Evolutionary conservation across 2,888 invertebrate genomes (phyloP), one percentile per base, ranked within the genome.

Genomic region (Drosophila prolongata): DNA sequence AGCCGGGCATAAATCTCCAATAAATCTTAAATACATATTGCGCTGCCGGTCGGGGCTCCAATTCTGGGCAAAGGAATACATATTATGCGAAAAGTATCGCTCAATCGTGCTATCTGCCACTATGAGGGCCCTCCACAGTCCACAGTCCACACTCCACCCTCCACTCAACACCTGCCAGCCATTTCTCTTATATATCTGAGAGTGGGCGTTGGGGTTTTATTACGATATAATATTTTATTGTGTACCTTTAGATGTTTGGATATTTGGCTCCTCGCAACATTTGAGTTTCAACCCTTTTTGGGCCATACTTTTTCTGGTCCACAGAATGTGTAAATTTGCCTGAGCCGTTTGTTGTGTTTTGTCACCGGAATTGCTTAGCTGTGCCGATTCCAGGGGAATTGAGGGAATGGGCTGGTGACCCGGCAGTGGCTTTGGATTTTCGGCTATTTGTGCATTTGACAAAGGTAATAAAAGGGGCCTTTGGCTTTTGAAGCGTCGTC

Each of bases 371-470:
- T 70, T 65, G 75, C 73, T 74, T 56, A 58, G 47, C 49, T 44
- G 30, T 58, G 35, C 44, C 49, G 59, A 38, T 46, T 54, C 35
- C 27, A 9, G 35, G 30, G 40, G 35, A 34, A 34, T 44, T 10
- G 55, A 11, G 16, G 42, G 24, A 37, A 44, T 44, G 53, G 10
- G 42, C 46, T 44, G 57, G 46, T 62, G 42, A 40, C 44, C 65
- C 53, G 56, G 53, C 40, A 71, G 73, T 42, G 40, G 64, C 50
- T 81, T 60, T 73, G 86, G 68, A 85, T 85, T 82, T 61, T 83
- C 47, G 75, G 88, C 87, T 83, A 87, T 88, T 87, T 85, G 89
- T 84, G 85, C 85, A 84, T 89, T 87, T 87, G 87, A 89, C 85
- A 86, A 89, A 89, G 85, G 87, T 89, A 86, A 86, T 86, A 89